phyloP scores from a whole-genome alignment of 2,888 invertebrate species.

The Amphimallon solstitiale region DNA sequence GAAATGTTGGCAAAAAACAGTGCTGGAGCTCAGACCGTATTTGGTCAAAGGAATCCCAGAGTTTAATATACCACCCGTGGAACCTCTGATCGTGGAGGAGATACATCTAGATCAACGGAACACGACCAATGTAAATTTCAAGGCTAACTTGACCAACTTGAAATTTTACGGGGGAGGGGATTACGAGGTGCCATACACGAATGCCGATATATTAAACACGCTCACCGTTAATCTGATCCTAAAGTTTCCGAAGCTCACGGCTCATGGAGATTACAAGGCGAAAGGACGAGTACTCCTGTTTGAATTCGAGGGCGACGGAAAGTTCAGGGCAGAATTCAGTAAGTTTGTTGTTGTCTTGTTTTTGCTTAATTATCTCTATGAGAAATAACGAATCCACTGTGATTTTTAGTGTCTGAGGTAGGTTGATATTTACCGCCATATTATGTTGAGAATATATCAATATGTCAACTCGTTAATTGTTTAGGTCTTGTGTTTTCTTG shows the following conservation, averaged over 20 bases:
- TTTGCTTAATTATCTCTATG: too few species aligned
- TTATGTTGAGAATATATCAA: too few species aligned
- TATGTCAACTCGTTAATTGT: too few species aligned
- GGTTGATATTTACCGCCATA: too few species aligned
- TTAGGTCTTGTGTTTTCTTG: too few species aligned
- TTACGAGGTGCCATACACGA: slow-evolving; percentile 47
- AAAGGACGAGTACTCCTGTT: slow-evolving; percentile 34
- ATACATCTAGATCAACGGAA: slow-evolving; percentile 50
- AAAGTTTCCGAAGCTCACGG: slow-evolving; percentile 28
- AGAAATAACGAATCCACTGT: too few species aligned
- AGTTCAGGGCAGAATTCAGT: slow-evolving; percentile 28
- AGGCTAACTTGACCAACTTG: slow-evolving; percentile 49
- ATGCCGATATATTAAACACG: slow-evolving; percentile 11
- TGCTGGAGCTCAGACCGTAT: slow-evolving; percentile 49
- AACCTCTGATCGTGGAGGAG: slow-evolving; percentile 51
- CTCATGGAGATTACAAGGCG: slow-evolving; percentile 28
- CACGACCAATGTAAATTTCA: slow-evolving; percentile 49
- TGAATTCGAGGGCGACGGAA: slow-evolving; percentile 33
- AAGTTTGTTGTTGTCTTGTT: too few species aligned
- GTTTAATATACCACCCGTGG: slow-evolving; percentile 54
- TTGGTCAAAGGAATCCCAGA: slow-evolving; percentile 56
- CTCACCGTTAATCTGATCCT: slow-evolving; percentile 3
- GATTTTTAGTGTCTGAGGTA: too few species aligned
- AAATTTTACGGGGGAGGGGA: slow-evolving; percentile 47
- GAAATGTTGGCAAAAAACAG: slow-evolving; percentile 52